Evolutionary conservation across 2,113 vertebrate genomes (phyloP), one percentile per base, ranked within the genome.

Genomic region (Dromaius novaehollandiae): DNA sequence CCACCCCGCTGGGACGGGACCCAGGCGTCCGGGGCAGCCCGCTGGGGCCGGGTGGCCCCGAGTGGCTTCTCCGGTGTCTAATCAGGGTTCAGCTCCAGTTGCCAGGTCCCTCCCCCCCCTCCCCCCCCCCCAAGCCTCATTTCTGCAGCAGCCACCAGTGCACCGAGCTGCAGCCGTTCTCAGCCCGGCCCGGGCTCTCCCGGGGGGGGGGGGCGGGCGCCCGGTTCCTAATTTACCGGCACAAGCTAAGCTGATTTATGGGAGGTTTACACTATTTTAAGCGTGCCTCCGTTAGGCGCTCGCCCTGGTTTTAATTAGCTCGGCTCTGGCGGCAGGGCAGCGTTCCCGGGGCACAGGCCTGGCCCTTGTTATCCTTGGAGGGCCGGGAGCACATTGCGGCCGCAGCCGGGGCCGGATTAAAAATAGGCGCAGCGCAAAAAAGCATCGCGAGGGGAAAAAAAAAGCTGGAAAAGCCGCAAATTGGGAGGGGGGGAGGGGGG

Each of bases 291-390:
- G 93, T 80, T 86, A 61, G 88, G 44, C 90, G 77, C 93, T 94
- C 65, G 80, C 90, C 93, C 93, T 95, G 95, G 95, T 95, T 96
- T 89, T 91, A 96, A 95, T 96, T 81, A 34, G 34, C 21, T 21
- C 53, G 20, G 42, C 66, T 74, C 38, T 53, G 38, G 53, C 17
- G 36, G 36, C 53, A 18, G 48, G 51, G n/a, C 70, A 53, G 70
- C 70, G 17, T 55, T 38, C 36, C 50, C 19, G 53, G n/a, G 18
- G 53, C 36, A 50, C 70, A 55, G 36, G 75, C 51, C 24, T 80
- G 61, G 58, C 51, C 74, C 61, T 86, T 91, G 68, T 86, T 91
- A 81, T 81, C 44, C 40, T 86, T 86, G 82, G 89, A 91, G 80
- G 80, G 42, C 8, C 34, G 34, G 60, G 51, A 73, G 68, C 66